Percentiles rank a stretch among this genome's conserved stretches.
These are phyloP conservation scores for Noctua janthina DNA, from an alignment of 2,888 invertebrate genomes.

Conservation along the genomic window DNA sequence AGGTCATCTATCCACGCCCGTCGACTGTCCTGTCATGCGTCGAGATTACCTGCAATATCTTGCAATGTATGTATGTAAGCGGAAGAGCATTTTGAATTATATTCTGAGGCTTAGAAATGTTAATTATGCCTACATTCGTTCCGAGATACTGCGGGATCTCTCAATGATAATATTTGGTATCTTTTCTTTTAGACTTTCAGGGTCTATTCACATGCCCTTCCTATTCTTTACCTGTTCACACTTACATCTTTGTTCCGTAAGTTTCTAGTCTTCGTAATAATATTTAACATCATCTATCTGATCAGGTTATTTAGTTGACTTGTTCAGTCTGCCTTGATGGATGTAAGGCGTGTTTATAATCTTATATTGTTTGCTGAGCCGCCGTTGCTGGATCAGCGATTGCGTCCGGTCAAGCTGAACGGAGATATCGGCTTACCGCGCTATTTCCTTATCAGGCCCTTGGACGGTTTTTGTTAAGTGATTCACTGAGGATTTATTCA, in stretches of 20 bases:
- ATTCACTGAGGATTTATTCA: constrained; percentile 50
- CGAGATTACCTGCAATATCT: constrained; percentile 45
- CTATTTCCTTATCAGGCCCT: constrained; percentile 68
- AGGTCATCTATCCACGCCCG: constrained; percentile 51
- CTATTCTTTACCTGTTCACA: background rate
- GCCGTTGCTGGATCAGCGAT: constrained; percentile 61
- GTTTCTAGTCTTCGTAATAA: background rate
- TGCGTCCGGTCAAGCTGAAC: constrained; percentile 68
- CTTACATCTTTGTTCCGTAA: background rate
- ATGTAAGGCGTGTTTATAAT: constrained; percentile 50
- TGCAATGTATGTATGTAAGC: constrained; percentile 36
- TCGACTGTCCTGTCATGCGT: constrained; percentile 53
- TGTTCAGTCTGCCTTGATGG: constrained; percentile 21
- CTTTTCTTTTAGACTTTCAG: background rate
- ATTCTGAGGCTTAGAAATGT: constrained; percentile 16
- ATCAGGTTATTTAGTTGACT: constrained; percentile 4
- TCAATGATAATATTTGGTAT: constrained; percentile 11
- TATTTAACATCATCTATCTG: background rate
- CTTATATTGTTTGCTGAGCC: constrained; percentile 44
- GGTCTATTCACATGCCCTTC: background rate
- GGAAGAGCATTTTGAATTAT: constrained; percentile 41
- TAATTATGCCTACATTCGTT: constrained; percentile 34
- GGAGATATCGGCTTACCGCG: constrained; percentile 69
- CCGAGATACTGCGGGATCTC: background rate
- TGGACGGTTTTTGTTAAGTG: constrained; percentile 56